Conservation (phyloP, 2,888 invertebrate species). For the Melinaea marsaeus region DNA sequence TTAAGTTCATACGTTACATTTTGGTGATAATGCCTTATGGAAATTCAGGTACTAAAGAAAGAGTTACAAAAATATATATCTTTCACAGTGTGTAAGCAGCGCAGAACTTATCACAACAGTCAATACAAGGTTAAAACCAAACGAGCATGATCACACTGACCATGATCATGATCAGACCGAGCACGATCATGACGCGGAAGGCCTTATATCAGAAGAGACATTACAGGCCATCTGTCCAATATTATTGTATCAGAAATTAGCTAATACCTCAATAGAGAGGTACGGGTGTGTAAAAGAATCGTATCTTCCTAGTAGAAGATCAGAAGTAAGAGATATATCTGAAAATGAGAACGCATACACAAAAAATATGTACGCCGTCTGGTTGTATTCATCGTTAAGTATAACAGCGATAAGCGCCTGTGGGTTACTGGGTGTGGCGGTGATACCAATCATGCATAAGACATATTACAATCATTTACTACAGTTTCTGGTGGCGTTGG, state of each 20-base stretch:
- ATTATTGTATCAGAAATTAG: constrained; percentile 81
- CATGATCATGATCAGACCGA: constrained; percentile 28
- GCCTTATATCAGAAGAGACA: constrained; percentile 50
- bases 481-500: constrained; percentile 94
- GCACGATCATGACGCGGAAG: constrained; percentile 39
- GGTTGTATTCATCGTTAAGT: constrained; percentile 89
- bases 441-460: constrained; percentile 94
- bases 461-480: constrained; percentile 91
- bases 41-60: neutral
- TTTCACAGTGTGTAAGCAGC: constrained; percentile 69
- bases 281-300: constrained; percentile 75
- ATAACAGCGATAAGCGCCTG: constrained; percentile 91
- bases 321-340: constrained; percentile 21
- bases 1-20: neutral
- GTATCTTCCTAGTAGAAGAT: constrained; percentile 41
- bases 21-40: neutral
- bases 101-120: constrained; percentile 64
- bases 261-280: constrained; percentile 72
- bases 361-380: constrained; percentile 78
- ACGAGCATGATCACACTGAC: constrained; percentile 41
- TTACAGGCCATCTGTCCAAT: constrained; percentile 81
- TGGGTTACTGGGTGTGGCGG: constrained; percentile 91
- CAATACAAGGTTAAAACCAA: constrained; percentile 60
- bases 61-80: neutral
- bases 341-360: constrained; percentile 44